Base-by-base conservation (phyloP, 1,140 invertebrate species). In the Luehdorfia chinensis region DNA sequence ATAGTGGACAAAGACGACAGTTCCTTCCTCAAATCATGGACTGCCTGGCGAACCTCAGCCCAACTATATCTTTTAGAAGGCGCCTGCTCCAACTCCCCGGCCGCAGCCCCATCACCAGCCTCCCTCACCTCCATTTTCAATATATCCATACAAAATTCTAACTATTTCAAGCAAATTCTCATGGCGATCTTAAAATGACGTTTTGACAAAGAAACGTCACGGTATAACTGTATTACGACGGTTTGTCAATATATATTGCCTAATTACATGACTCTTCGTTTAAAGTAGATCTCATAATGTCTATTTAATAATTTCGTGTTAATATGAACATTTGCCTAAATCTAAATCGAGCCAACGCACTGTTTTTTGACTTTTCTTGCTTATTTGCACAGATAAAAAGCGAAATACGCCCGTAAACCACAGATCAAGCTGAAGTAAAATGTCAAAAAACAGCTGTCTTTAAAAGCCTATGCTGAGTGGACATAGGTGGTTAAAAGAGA, bases 21-120 rank as follows among this genome's bases (percentile, higher is more conserved):
- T 61, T 94, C 91, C 50, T 94, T 91, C 1, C 96, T 88, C 44
- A 97, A 89, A 59, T 96, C 94, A 63, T 94, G 92, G 0, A 97
- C 95, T 11, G 94, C 91, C 31, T 91, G 89, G 55, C 93, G 90
- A 1, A 97, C 88, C 68, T 96, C 94, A 0, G 91, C 89, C 96
- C 96, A 97, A 28, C 91, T 90, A 44, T 89, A 90, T 45, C 79
- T 84, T 47, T 80, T 81, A 1, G 67, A 59, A 21, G 75, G 52
- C 7, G 59, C 58, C 12, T 63, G 59, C 7, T 77, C 70, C 45
- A 59, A 79, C 45, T 81, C 79, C 5, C 63, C 75, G 1, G 75
- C 48, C 14, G 79, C 71, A 37, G 77, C 75, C 13, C 78, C 79
- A 57, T 84, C 81, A 9, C 81, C 78, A 27, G 77, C 81, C 43